Base-by-base conservation (phyloP, 2,797 vertebrate species). In the Thaleichthys pacificus region DNA sequence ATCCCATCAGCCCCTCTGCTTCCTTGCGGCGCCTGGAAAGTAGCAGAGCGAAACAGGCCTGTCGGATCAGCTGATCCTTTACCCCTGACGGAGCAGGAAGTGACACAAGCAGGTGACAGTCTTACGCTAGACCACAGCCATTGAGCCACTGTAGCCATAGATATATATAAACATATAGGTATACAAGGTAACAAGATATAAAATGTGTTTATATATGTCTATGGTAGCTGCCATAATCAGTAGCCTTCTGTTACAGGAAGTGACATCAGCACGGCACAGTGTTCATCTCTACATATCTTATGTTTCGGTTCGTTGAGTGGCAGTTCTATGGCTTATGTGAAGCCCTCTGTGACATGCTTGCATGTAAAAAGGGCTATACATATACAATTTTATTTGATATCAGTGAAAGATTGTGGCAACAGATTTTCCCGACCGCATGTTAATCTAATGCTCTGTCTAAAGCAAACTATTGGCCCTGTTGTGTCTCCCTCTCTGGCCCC, bases 1-100 rank as follows among this genome's bases (percentile, higher is more conserved):
- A 17, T 68, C 80, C 73, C 78, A 72, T 71, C 71, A 66, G 68
- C 74, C 61, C 63, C 74, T 84, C 82, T 24, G 80, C 0, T 2
- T 51, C 54, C 28, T 22, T 22, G 32, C 19, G 66, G 0, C 12
- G 32, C 28, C 81, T 88, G 74, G 5, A 80, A 61, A 77, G 42
- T 72, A 6, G 6, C 70, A 5, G 26, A 54, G 68, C 14, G 8
- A 38, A 66, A 75, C 49, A 78, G 35, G 54, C 5, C 28, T 61
- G 49, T 67, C 63, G 2, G 2, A n/a, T 74, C 61, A 69, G 35
- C 61, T 12, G 21, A 4, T 68, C 28, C 12, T 47, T 51, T 6
- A 9, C 24, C 28, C 54, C 69, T 71, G 70, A 76, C 66, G 72
- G 66, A 28, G 30, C 72, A 26, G 42, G 30, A 12, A 26, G 42